phyloP scores from a whole-genome alignment of 2,888 invertebrate genomes.

The Alsophila aescularia region DNA sequence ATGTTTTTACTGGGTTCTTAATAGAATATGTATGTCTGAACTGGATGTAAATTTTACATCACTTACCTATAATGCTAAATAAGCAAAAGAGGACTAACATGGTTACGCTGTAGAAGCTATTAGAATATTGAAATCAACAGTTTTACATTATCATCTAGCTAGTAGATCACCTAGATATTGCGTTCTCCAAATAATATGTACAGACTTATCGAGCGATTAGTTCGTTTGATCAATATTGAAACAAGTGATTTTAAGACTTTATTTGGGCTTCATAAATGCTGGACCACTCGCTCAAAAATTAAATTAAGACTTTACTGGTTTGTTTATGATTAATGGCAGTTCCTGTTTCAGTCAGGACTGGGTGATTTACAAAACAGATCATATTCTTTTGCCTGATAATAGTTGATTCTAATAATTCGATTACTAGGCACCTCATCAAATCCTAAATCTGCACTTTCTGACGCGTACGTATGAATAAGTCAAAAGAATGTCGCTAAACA shows the following conservation, averaged over 20 bases:
- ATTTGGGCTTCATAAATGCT: not conserved
- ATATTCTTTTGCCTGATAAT: not conserved
- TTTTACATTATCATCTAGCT: constrained; percentile 18
- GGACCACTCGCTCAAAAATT: not conserved
- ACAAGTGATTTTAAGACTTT: constrained; percentile 11
- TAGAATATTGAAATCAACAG: constrained; percentile 20
- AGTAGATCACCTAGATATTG: constrained; percentile 8
- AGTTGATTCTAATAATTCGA: not conserved
- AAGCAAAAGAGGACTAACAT: not conserved
- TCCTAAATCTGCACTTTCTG: not conserved
- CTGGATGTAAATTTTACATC: constrained; percentile 22
- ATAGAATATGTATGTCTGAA: constrained; percentile 9
- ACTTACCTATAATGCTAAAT: not conserved
- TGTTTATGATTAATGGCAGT: not conserved
- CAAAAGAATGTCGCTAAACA: constrained; percentile 15
- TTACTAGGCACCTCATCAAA: not conserved
- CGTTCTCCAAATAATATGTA: constrained; percentile 4
- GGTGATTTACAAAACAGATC: too few species aligned
- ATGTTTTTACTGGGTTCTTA: not conserved
- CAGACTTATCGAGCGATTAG: constrained; percentile 8
- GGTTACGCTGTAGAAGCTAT: constrained; percentile 5
- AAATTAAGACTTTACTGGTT: not conserved
- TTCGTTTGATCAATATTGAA: constrained; percentile 22
- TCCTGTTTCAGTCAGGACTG: not conserved
- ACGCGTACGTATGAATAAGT: constrained; percentile 6